Percentiles rank a stretch among this genome's conserved stretches.
These are phyloP conservation scores for Eulemur rubriventer DNA, from an alignment of 2,797 vertebrate genomes.

Conservation along the genomic window DNA sequence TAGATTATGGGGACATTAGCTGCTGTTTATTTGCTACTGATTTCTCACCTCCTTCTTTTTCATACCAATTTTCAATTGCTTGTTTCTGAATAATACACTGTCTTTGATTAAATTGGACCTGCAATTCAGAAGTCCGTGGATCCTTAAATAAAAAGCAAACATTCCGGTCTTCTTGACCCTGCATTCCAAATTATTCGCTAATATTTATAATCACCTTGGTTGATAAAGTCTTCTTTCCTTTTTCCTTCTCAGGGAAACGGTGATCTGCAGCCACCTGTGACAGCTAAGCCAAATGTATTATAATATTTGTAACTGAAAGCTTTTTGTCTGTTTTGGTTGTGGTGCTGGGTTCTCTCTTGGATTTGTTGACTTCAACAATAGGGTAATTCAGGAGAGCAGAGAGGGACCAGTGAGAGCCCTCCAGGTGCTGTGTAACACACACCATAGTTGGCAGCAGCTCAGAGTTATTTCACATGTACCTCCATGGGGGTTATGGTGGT, in stretches of 20 bases:
- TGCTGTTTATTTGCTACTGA: not conserved
- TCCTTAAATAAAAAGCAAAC: not conserved
- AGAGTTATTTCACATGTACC: not conserved
- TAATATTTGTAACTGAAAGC: not conserved
- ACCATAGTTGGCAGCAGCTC: not conserved
- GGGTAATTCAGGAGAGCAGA: not conserved
- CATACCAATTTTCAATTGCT: not conserved
- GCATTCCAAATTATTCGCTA: conserved; percentile 5
- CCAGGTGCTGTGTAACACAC: not conserved
- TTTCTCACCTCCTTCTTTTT: not conserved
- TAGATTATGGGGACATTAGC: not conserved
- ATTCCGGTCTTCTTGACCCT: not conserved
- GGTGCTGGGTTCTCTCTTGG: not conserved
- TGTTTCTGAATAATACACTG: not conserved
- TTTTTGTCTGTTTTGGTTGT: conserved; percentile 11
- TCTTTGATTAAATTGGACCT: conserved; percentile 18
- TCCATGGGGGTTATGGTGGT: not conserved
- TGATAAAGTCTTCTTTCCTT: not conserved
- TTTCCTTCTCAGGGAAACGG: conserved; percentile 10
- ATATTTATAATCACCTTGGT: not conserved
- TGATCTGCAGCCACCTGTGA: not conserved
- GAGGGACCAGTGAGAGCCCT: not conserved
- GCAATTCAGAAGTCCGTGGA: not conserved
- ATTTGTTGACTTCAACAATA: conserved; percentile 45
- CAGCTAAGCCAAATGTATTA: not conserved